These are phyloP conservation scores for Blastobasis lacticolella DNA, from an alignment of 2,888 invertebrate genomes.

Conservation along the genomic window DNA sequence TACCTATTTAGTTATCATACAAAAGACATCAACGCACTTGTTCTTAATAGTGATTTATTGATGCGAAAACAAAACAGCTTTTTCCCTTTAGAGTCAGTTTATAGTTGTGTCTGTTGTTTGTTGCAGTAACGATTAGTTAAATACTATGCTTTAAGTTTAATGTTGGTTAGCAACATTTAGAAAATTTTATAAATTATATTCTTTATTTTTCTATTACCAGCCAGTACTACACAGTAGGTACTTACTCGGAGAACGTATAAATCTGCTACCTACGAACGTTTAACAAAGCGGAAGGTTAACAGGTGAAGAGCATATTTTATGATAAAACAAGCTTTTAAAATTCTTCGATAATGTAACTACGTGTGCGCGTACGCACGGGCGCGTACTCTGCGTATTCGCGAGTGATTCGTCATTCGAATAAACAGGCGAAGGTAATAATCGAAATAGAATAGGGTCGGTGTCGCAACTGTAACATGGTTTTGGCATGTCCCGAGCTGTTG, in stretches of 20 bases:
- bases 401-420: constrained; percentile 69
- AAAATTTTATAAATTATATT: too few relatives aligned
- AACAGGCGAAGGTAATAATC: constrained; percentile 71
- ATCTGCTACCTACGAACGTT: too few relatives aligned
- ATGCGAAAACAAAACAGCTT: too few relatives aligned
- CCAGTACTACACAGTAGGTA: too few relatives aligned
- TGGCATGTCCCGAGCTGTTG: constrained; percentile 40
- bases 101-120: too few relatives aligned
- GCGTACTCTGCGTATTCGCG: constrained; percentile 38
- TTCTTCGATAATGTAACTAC: constrained; percentile 64
- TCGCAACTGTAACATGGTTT: constrained; percentile 48
- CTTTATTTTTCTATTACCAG: too few relatives aligned
- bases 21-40: too few relatives aligned
- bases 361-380: constrained; percentile 28
- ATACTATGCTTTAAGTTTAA: not conserved
- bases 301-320: constrained; percentile 24
- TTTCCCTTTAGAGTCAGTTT: too few relatives aligned
- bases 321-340: constrained; percentile 63
- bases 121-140: too few relatives aligned
- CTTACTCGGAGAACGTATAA: too few relatives aligned
- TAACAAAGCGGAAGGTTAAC: constrained; percentile 6
- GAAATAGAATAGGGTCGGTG: constrained; percentile 67
- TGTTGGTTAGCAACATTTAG: not conserved
- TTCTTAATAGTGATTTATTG: too few relatives aligned
- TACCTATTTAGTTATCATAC: too few relatives aligned